These are phyloP conservation scores for Sebastes nivosus DNA, from an alignment of 2,797 vertebrate genomes.

Conservation along the genomic window DNA sequence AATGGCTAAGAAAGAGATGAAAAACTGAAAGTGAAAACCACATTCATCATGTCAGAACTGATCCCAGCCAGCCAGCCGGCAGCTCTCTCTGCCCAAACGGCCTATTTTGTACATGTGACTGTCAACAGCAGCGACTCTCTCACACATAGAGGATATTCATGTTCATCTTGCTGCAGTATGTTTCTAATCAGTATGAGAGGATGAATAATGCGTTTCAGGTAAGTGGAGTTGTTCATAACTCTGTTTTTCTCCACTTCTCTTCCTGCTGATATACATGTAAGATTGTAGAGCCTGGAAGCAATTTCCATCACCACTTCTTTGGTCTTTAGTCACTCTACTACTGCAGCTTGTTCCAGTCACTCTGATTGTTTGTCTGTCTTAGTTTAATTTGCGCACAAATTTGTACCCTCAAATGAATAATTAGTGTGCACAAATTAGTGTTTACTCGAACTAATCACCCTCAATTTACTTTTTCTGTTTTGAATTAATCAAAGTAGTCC, in stretches of 20 bases:
- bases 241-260: slow-evolving; percentile 18
- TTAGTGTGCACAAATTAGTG: no score
- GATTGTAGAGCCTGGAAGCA: background rate
- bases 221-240: slow-evolving; percentile 49
- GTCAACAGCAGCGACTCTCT: background rate
- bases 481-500: background rate
- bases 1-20: background rate
- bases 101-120: no score
- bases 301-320: background rate
- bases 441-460: no score
- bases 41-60: slow-evolving; percentile 52
- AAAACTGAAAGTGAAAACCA: slow-evolving; percentile 45
- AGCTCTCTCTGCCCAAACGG: slow-evolving; percentile 31
- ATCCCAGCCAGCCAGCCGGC: background rate
- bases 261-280: slow-evolving; percentile 3
- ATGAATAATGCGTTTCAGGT: slow-evolving; percentile 63
- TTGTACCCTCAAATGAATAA: no score
- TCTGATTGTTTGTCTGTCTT: background rate
- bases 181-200: slow-evolving; percentile 35
- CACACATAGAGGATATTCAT: slow-evolving; percentile 21
- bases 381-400: no score
- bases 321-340: background rate
- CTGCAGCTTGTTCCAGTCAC: background rate
- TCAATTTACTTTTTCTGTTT: no score
- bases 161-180: slow-evolving; percentile 19